Conservation (phyloP, 1,140 invertebrate genomes). For the Drosophila triauraria region DNA sequence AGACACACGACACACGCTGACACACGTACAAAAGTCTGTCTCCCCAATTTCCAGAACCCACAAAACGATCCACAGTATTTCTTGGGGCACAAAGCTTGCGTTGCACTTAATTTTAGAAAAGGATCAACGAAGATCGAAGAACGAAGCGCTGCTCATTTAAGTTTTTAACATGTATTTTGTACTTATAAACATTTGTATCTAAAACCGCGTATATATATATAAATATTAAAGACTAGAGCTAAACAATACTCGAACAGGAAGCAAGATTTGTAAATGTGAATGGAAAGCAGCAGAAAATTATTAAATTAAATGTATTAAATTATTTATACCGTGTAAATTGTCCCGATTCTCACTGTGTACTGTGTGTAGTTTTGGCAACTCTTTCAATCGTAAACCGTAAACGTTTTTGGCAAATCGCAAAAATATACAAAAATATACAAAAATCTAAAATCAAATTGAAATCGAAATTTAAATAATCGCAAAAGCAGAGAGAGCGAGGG, state of each 20-base stretch:
- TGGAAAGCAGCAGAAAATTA: conserved; percentile 34
- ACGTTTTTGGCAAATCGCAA: conserved; percentile 41
- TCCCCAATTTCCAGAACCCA: conserved; percentile 20
- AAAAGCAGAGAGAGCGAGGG: background rate
- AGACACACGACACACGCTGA: conserved; percentile 14
- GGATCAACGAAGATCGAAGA: conserved; percentile 53
- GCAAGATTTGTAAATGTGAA: conserved; percentile 63
- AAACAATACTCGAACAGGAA: conserved; percentile 60
- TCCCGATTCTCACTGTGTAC: conserved; percentile 28
- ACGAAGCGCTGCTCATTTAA: conserved; percentile 61
- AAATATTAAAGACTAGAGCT: conserved; percentile 35
- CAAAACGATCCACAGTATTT: conserved; percentile 59
- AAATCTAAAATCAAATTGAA: conserved; percentile 47
- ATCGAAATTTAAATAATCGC: conserved; percentile 22
- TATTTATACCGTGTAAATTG: conserved; percentile 70
- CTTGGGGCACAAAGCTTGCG: conserved; percentile 67
- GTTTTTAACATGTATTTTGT: conserved; percentile 77
- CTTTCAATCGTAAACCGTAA: conserved; percentile 35
- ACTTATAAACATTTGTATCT: conserved; percentile 66
- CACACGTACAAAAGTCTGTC: conserved; percentile 53
- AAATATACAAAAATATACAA: conserved; percentile 9
- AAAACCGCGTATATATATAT: conserved; percentile 32
- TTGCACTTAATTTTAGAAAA: conserved; percentile 34
- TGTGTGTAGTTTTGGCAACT: conserved; percentile 38
- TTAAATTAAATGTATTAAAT: conserved; percentile 69